Evolutionary conservation across 2,113 vertebrate species (phyloP), one percentile per base, ranked within the genome.

Genomic region (Odocoileus virginianus): DNA sequence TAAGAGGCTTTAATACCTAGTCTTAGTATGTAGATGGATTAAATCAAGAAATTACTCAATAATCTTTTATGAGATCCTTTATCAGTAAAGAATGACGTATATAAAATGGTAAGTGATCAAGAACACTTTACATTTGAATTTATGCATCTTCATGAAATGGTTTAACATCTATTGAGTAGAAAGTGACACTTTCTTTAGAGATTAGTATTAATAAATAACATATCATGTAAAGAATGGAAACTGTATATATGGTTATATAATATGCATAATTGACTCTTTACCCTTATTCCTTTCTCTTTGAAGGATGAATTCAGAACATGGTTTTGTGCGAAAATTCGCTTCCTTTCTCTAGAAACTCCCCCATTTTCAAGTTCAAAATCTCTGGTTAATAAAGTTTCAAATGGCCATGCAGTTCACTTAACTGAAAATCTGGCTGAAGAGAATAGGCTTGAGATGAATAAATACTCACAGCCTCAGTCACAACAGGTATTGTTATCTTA

Each of bases 261-360:
- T 81, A 50, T 27, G 33, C 14, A 12, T 61, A 87, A 89, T 78
- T 86, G n/a, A 91, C 30, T 85, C 19, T 91, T 82, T 60, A 50
- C 28, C 33, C 27, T 78, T 91, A 47, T 74, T 54, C 16, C 15
- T 92, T 85, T 50, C 54, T 92, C 36, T 98, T n/a, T 97, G 25
- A 87, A 99, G 99, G 99, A 99, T 97, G 99, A 99, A 98, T 99
- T 99, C 98, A 99, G 98, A 96, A 99, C 98, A 91, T 99, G 99
- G 99, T 99, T 99, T 99, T 99, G 99, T 98, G 99, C 99, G 98
- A 99, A 99, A 98, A 99, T 99, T 97, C 99, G 99, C 82, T 40
- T 99, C 97, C 98, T 99, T 98, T 99, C 99, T 97, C 98, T 99
- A 54, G 99, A 99, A 98, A 99, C 98, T 89, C 98, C 78, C 97